These are phyloP conservation scores for Chlamydotis undulata DNA, from an alignment of 2,113 vertebrate species.

Conservation along the genomic window DNA sequence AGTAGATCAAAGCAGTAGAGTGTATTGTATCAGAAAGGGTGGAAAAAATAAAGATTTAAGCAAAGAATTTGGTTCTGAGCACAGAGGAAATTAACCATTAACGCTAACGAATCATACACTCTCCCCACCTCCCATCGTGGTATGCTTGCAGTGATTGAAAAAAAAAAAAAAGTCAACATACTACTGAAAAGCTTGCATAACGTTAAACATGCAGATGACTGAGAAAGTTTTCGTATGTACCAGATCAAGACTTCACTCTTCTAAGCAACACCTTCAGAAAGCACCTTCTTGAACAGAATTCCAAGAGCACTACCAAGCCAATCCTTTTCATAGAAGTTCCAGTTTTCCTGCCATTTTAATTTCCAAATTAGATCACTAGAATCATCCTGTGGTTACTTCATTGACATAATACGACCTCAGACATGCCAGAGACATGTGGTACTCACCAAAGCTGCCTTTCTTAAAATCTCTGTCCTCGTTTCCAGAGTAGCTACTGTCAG, in stretches of 20 bases:
- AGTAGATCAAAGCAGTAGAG: neutral
- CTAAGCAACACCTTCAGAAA: neutral
- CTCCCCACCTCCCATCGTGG: rapidly evolving
- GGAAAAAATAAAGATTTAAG: neutral
- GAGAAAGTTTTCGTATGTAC: no score
- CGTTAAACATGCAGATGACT: neutral
- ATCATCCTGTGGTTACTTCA: neutral
- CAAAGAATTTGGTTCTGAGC: neutral
- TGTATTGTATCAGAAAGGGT: neutral
- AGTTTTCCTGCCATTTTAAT: neutral
- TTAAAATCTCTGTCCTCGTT: neutral
- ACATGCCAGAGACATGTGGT: neutral
- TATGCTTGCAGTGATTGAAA: neutral
- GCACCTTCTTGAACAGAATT: neutral
- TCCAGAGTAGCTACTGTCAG: no score
- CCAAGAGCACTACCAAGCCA: neutral
- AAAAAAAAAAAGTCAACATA: neutral
- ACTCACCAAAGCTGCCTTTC: neutral
- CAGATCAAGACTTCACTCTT: no score
- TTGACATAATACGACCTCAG: neutral
- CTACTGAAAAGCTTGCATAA: neutral
- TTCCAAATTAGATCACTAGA: neutral
- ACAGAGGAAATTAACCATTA: neutral
- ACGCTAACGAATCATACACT: neutral
- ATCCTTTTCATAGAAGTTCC: neutral